These are phyloP conservation scores for Scolopax bukidnonensis DNA, from an alignment of 2,797 vertebrate species.

Conservation along the genomic window DNA sequence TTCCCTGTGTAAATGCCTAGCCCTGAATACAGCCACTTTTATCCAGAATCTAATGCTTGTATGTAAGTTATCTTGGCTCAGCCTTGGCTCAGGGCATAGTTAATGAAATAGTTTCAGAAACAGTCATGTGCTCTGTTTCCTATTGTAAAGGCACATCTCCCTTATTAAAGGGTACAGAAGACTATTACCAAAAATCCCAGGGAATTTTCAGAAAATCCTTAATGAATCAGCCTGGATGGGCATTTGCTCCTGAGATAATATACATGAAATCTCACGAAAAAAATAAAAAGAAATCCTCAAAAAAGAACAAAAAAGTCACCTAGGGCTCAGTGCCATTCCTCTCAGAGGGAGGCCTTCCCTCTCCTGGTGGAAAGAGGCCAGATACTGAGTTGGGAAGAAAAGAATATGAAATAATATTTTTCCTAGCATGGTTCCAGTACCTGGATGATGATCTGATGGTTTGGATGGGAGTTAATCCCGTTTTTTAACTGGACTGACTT, in stretches of 20 bases:
- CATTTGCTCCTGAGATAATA: neutral
- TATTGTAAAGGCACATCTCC: neutral
- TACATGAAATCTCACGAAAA: neutral
- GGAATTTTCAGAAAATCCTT: neutral
- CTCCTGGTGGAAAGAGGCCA: slow-evolving; percentile 50
- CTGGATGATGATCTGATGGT: slow-evolving; percentile 58
- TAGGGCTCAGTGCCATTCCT: slow-evolving; percentile 39
- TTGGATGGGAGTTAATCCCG: slow-evolving; percentile 28
- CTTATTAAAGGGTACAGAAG: neutral
- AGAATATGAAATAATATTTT: slow-evolving; percentile 72
- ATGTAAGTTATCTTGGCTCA: neutral
- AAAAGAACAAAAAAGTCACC: neutral
- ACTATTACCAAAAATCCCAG: neutral
- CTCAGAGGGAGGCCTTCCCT: slow-evolving; percentile 53
- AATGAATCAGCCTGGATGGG: neutral
- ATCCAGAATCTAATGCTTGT: neutral
- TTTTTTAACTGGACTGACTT: slow-evolving; percentile 17
- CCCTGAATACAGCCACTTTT: neutral
- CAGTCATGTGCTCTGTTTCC: neutral
- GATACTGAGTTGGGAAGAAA: slow-evolving; percentile 46
- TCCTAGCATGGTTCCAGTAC: slow-evolving; percentile 62
- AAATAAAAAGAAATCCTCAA: neutral
- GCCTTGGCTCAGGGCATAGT: neutral
- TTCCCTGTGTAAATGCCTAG: neutral
- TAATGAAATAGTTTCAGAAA: slow-evolving; percentile 23